Evolutionary conservation across 2,888 invertebrate species (phyloP).

Genomic region (Tenthredo notha): DNA sequence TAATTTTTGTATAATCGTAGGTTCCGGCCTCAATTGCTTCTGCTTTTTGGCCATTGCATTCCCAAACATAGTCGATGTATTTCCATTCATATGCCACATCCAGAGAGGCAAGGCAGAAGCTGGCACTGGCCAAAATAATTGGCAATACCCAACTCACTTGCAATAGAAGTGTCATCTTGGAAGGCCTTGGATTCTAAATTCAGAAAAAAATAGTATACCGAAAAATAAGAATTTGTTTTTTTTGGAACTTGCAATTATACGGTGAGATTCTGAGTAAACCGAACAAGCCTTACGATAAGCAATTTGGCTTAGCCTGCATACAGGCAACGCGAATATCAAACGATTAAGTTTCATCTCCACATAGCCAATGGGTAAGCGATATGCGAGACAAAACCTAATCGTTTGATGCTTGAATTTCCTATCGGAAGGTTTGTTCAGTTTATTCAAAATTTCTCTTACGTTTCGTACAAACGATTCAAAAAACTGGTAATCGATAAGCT

Average conservation of each 20-base stretch:
- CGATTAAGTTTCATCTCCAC: no score
- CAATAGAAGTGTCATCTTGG: neutral
- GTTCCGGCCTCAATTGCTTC: constrained; percentile 80
- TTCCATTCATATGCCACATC: constrained; percentile 84
- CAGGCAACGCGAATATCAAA: no score
- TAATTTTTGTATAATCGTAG: constrained; percentile 60
- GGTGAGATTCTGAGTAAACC: no score
- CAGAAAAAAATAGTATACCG: neutral
- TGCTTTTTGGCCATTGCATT: constrained; percentile 78
- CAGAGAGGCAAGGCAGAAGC: constrained; percentile 43
- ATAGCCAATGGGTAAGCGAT: no score
- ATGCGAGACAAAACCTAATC: no score
- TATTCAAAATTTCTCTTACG: no score
- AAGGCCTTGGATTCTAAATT: neutral
- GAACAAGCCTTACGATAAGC: no score
- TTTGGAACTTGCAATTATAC: constrained; percentile 64
- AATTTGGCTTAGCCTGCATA: no score
- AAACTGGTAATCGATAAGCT: neutral
- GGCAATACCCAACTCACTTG: constrained; percentile 12
- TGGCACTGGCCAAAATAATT: neutral
- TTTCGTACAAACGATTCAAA: neutral
- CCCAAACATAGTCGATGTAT: constrained; percentile 85
- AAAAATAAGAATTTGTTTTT: neutral
- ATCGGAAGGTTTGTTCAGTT: no score
- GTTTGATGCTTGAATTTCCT: no score